phyloP scores from a whole-genome alignment of 1,140 invertebrate genomes.

The Hyles euphorbiae region DNA sequence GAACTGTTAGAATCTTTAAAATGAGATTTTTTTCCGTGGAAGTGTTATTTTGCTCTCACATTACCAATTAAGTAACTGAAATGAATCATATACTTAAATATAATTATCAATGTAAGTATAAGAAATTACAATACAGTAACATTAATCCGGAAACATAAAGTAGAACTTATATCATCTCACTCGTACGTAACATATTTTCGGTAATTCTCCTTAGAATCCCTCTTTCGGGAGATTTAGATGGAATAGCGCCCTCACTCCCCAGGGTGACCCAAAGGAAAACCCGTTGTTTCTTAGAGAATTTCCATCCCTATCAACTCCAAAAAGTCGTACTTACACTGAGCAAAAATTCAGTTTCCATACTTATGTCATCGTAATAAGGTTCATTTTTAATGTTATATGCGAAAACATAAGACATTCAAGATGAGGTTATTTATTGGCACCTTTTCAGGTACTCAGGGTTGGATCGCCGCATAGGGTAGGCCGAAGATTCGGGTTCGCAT shows the following conservation, averaged over 20 bases:
- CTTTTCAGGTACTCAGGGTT: slow-evolving; percentile 60
- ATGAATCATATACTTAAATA: too few relatives aligned
- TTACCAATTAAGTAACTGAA: neutral
- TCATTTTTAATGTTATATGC: slow-evolving; percentile 7
- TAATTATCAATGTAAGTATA: too few relatives aligned
- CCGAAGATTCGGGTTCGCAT: slow-evolving; percentile 37
- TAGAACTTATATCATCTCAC: slow-evolving; percentile 15
- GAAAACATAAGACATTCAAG: slow-evolving; percentile 21
- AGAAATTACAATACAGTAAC: neutral
- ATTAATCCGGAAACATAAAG: slow-evolving; percentile 2
- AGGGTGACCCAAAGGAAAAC: slow-evolving; percentile 58
- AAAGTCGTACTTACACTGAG: neutral
- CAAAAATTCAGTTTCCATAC: neutral
- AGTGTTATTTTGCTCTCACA: neutral
- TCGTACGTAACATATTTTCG: slow-evolving; percentile 45
- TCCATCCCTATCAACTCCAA: slow-evolving; percentile 14
- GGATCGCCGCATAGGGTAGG: slow-evolving; percentile 42
- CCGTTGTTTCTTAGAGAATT: slow-evolving; percentile 56
- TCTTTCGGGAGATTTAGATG: slow-evolving; percentile 57
- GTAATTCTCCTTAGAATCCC: slow-evolving; percentile 55
- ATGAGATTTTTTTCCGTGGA: slow-evolving; percentile 7
- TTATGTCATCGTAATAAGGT: slow-evolving; percentile 15
- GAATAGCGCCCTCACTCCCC: slow-evolving; percentile 45
- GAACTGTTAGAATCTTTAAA: slow-evolving; percentile 17
- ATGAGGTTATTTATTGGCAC: slow-evolving; percentile 48